Evolutionary conservation across 2,888 invertebrate genomes (phyloP), one percentile per base, ranked within the genome.

Genomic region (Caenorhabditis becei): DNA sequence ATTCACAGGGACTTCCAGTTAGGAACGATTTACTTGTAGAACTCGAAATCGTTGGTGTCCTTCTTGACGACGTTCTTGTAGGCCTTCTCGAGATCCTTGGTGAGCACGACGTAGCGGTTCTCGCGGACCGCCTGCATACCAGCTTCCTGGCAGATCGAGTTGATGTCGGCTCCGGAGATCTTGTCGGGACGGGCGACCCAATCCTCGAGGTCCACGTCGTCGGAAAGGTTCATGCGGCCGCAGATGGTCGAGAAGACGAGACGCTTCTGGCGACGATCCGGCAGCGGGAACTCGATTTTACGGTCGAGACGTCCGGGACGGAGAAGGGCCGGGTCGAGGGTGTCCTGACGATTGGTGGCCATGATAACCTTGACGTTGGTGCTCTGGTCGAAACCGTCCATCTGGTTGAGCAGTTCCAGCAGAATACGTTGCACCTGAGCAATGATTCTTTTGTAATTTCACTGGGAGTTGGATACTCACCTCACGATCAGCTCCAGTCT

Each of bases 121-220:
- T 99, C 99, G 75, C 99, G 93, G 0, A 99, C 98, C 2, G 99
- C 99, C 92, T 99, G 98, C 99, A 99, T 99, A 87, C 99, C 99
- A 80, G 99, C 99, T 93, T 99, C 99, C 92, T 99, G 99, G 92
- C 98, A 98, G 91, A 99, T 99, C 66, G 99, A 97, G 92, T 99
- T 99, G 90, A 99, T 98, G 91, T 99, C 99, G 24, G 99, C 99
- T 26, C 99, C 98, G 59, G 97, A 97, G 89, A 99, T 97, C 92
- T 96, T 96, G 92, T 99, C 99, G 1, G 99, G 98, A 20, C 99
- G 94, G 14, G 98, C 97, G 0, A 99, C 97, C 92, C 96, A 99
- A 93, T 99, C 99, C 91, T 99, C 99, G 66, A 99, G 93, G 92
- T 99, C 99, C 0, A 91, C 98, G 92, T 99, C 99, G 91, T 99